These are phyloP conservation scores for Oligia strigilis DNA, from an alignment of 2,888 invertebrate genomes.

Conservation along the genomic window DNA sequence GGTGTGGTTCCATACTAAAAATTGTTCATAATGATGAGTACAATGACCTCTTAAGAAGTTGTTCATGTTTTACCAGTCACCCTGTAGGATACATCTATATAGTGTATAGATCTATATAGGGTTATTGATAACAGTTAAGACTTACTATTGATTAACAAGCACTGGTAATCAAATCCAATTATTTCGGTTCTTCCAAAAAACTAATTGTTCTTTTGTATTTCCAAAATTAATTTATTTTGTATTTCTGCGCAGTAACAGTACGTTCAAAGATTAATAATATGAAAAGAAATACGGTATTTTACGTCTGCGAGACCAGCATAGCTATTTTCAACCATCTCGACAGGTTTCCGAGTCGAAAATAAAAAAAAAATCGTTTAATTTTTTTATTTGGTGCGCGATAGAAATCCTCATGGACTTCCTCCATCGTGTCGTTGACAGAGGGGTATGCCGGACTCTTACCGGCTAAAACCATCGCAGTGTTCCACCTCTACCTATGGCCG, in stretches of 20 bases:
- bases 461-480: no score
- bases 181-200: background rate
- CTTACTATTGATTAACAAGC: slow-evolving; percentile 20
- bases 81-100: no score
- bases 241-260: background rate
- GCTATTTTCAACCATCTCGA: background rate
- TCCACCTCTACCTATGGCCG: no score
- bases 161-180: slow-evolving; percentile 9
- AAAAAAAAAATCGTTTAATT: background rate
- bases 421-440: no score
- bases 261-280: background rate
- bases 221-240: background rate
- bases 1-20: no score
- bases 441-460: no score
- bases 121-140: background rate
- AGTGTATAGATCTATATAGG: no score
- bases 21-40: background rate
- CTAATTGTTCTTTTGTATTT: background rate
- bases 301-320: background rate
- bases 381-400: no score
- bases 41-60: no score
- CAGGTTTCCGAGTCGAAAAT: background rate
- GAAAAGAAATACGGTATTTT: background rate
- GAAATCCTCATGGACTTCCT: no score
- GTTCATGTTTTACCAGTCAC: no score